Evolutionary conservation across 1,140 invertebrate species (phyloP), one percentile per base, ranked within the genome.

Genomic region (Heliconius hewitsoni): DNA sequence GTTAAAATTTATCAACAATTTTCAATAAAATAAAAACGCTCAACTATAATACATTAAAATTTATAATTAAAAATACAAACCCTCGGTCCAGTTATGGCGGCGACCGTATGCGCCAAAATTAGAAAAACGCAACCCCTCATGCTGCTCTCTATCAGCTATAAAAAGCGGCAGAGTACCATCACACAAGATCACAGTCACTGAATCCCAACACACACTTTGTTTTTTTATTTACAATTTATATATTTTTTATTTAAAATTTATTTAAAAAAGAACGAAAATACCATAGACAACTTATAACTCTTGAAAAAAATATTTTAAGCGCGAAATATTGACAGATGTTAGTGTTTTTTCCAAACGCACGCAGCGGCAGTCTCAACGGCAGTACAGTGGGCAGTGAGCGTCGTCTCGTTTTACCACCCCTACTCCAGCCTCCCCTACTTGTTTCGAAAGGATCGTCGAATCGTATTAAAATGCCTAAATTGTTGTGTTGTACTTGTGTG

Each of bases 81-180:
- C 85, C 90, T 93, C 50, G 91, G 92, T 87, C 88, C 91, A 80
- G 92, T 94, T 74, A 94, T 94, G 86, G 92, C 92, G 81, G 84
- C 89, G 83, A 89, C 92, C 60, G 86, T 85, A 84, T 90, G 91
- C 90, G 91, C 92, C 91, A 94, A 86, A 78, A 94, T 78, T 85
- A 94, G 82, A 81, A 86, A 93, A 86, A 93, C 83, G 85, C 86
- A 88, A 82, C 89, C 87, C 87, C 89, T 94, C 93, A 94, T 93
- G 89, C 87, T 94, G 87, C 90, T 89, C 91, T 91, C 91, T 89
- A 72, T 72, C 60, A 66, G 60, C 60, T 66, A 89, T 83, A 77
- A 82, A 93, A 90, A 92, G 91, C 82, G 86, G 90, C 91, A 85
- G 90, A 93, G 89, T 92, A 91, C 84, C 91, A 93, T 94, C 91